phyloP scores from a whole-genome alignment of 2,888 invertebrate species.

The Branchipolynoe longqiensis region DNA sequence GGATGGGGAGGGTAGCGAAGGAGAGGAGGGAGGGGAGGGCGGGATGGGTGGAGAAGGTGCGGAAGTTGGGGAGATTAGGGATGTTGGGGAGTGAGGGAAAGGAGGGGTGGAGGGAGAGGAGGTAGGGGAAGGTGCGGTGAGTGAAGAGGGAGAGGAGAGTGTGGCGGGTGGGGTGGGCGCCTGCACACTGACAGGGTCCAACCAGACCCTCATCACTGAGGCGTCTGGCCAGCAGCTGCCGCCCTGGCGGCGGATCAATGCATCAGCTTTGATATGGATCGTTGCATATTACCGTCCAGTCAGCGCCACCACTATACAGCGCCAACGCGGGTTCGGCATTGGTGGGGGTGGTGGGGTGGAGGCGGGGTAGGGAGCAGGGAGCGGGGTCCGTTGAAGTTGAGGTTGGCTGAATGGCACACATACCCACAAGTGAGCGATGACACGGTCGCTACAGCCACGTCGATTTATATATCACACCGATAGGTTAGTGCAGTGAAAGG shows the following conservation, averaged over 20 bases:
- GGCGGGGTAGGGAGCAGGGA: too few species aligned
- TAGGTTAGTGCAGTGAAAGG: too few species aligned
- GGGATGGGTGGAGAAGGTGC: neutral
- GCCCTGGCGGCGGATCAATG: conserved; percentile 42
- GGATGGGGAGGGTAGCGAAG: neutral
- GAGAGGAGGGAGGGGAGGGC: neutral
- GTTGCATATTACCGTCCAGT: conserved; percentile 30
- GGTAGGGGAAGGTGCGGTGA: neutral
- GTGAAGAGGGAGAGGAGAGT: neutral
- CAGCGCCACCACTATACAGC: conserved; percentile 12
- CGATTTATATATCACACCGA: too few species aligned
- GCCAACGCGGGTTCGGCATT: too few species aligned
- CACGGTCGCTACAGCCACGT: too few species aligned
- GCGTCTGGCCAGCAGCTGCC: neutral
- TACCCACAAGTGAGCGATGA: too few species aligned
- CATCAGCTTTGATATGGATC: conserved; percentile 43
- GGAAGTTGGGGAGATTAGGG: neutral
- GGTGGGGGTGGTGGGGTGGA: too few species aligned
- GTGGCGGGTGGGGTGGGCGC: neutral
- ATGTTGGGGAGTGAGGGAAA: neutral
- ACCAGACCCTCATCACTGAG: conserved; percentile 23
- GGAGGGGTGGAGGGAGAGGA: neutral
- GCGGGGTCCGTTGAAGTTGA: too few species aligned
- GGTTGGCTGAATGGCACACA: too few species aligned
- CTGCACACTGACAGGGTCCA: neutral